Evolutionary conservation across 2,888 invertebrate species (phyloP).

Genomic region (Acrobeloides nanus): DNA sequence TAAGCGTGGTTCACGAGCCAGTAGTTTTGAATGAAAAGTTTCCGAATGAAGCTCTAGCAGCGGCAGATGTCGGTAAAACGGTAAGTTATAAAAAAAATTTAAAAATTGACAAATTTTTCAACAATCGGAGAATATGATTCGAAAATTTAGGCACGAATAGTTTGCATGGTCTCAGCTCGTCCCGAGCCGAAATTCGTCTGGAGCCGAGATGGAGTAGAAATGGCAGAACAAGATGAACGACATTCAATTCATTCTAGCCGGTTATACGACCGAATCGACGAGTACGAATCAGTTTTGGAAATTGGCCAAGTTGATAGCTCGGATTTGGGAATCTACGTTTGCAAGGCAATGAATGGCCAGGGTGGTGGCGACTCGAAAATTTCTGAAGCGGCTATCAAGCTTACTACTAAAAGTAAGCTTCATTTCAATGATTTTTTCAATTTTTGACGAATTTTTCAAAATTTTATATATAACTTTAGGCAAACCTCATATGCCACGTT

Average conservation of each 20-base stretch:
- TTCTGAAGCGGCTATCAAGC: conserved; percentile 30
- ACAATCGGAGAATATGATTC: too few relatives aligned
- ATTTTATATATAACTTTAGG: conserved; percentile 18
- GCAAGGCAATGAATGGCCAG: conserved; percentile 71
- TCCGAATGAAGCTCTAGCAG: conserved; percentile 33
- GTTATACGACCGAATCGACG: conserved; percentile 29
- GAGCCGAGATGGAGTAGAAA: conserved; percentile 22
- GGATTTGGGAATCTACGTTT: conserved; percentile 79
- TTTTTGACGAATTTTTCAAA: too few relatives aligned
- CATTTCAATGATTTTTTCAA: too few relatives aligned
- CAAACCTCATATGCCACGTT: conserved; percentile 30
- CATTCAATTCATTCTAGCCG: conserved; percentile 26
- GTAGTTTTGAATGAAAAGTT: conserved; percentile 40
- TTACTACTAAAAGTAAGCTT: conserved; percentile 30
- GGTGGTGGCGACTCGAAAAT: conserved; percentile 56
- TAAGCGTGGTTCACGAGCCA: conserved; percentile 42
- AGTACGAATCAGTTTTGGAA: conserved; percentile 59
- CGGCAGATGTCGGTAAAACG: conserved; percentile 35
- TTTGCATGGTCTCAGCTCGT: conserved; percentile 42
- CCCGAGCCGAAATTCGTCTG: conserved; percentile 48
- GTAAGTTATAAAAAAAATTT: conserved; percentile 12
- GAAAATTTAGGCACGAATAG: conserved; percentile 16
- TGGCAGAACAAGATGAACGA: conserved; percentile 23
- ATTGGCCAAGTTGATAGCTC: conserved; percentile 69
- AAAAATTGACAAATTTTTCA: conserved; percentile 1